Base-by-base conservation (phyloP, 2,113 vertebrate species). In the Archilochus colubris region DNA sequence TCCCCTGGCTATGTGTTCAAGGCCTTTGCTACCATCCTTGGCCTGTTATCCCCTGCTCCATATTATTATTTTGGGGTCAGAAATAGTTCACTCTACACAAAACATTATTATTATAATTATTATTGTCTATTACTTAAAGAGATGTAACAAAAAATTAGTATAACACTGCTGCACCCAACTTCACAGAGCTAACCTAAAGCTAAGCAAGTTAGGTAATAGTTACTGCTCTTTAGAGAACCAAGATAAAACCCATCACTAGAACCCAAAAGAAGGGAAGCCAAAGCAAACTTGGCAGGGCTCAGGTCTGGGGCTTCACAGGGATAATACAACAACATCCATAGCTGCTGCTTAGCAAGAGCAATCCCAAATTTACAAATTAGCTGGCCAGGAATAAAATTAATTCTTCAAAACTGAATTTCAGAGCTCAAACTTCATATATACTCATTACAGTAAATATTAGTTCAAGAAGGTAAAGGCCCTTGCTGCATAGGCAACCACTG, bases 401-500 rank as follows among this genome's bases (percentile, higher is more conserved):
- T 68, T 73, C 20, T 44, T 64, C 15, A 76, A 83, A 88, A 25
- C 7, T 25, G 46, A 13, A 30, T 72, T 64, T 62, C 53, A 44
- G 58, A 87, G 30, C 9, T 75, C 10, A 75, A 51, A 33, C 55
- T 16, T 11, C 5, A 27, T 10, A 11, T 14, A 28, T 53, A 1
- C 2, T 79, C 43, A 3, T 68, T 69, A 44, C 76, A 62, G 59
- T 13, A 4, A 8, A 13, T 83, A 78, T 24, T 59, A 44, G 59
- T 40, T 67, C 1, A 4, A 10, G 28, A 81, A 23, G 1, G 1
- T 15, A 20, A 58, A 24, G 7, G 14, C 4, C 9, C 14, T 28
- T 62, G 10, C 3, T 33, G 7, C 11, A 6, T 3, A 43, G 0
- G 0, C 28, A 43, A 38, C 36, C 36, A 38, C 51, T n/a, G 1